Evolutionary conservation across 2,113 vertebrate species (phyloP), one percentile per base, ranked within the genome.

Genomic region (Vulpes lagopus): DNA sequence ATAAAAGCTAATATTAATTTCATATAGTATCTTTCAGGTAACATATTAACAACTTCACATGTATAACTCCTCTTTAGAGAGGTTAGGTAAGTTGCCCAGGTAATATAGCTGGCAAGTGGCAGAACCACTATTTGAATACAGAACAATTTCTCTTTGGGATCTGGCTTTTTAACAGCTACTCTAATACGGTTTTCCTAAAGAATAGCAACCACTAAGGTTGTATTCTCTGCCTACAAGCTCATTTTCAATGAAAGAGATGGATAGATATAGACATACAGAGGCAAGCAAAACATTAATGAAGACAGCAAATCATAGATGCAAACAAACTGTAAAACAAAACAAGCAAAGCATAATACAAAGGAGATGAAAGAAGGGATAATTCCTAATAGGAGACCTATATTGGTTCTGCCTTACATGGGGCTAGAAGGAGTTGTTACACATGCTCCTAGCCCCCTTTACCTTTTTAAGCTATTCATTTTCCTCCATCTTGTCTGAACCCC

Each of bases 1-100:
- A 85, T 59, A 90, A 88, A 30, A 32, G 35, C 60, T 87, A 94
- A 88, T 73, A 65, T 55, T 76, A 81, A 93, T 88, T 96, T 94
- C 27, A 55, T 2, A 59, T 60, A 71, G 69, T 82, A 71, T 92
- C 49, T 92, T 94, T 27, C 5, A 67, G 7, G 20, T 67, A 91
- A 32, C 25, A 82, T 64, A 90, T 43, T 92, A 78, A 92, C 9
- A 94, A 78, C n/a, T 67, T 76, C 35, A 23, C 14, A 85, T 8
- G 16, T 32, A 30, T 65, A 64, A 69, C 4, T 67, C 51, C 32
- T 8, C 19, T 95, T 86, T 30, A 53, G 62, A 78, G 65, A 84
- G 1, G 4, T n/a, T 32, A 88, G 32, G 11, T 69, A 94, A 84
- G 30, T 83, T 43, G 35, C 30, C n/a, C 25, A 93, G 94, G 11